These are phyloP conservation scores for Pollenia labialis DNA, from an alignment of 2,888 invertebrate genomes.

Conservation along the genomic window DNA sequence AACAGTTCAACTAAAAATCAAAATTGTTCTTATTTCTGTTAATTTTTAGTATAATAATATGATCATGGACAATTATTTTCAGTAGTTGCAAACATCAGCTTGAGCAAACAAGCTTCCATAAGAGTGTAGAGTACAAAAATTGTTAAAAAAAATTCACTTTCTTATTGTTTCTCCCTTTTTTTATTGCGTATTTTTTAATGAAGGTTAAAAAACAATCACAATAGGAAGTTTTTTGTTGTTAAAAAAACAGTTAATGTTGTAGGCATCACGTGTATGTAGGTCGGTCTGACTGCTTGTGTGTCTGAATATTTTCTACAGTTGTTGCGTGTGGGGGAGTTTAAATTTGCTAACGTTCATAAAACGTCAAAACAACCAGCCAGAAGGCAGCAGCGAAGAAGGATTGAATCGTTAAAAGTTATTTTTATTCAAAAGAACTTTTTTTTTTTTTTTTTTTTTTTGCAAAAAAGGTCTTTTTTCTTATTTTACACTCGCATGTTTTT, in stretches of 20 bases:
- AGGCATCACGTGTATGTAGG: constrained; percentile 12
- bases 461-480: constrained; percentile 19
- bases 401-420: constrained; percentile 39
- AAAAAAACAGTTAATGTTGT: neutral
- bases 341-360: neutral
- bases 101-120: no score
- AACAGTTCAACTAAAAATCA: no score
- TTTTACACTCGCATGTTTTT: neutral
- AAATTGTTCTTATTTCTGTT: no score
- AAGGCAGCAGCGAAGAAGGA: neutral
- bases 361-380: neutral
- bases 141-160: constrained; percentile 39
- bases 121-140: neutral
- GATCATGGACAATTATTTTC: no score
- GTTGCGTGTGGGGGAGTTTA: neutral
- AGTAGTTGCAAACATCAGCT: no score
- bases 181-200: constrained; percentile 44
- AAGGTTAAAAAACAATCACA: constrained; percentile 49
- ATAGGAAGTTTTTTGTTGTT: constrained; percentile 23
- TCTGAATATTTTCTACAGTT: neutral
- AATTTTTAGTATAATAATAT: no score
- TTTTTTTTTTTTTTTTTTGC: neutral
- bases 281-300: neutral
- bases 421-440: neutral
- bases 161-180: neutral